Base-by-base conservation (phyloP, 2,888 invertebrate genomes). In the Hetaerina titia region DNA sequence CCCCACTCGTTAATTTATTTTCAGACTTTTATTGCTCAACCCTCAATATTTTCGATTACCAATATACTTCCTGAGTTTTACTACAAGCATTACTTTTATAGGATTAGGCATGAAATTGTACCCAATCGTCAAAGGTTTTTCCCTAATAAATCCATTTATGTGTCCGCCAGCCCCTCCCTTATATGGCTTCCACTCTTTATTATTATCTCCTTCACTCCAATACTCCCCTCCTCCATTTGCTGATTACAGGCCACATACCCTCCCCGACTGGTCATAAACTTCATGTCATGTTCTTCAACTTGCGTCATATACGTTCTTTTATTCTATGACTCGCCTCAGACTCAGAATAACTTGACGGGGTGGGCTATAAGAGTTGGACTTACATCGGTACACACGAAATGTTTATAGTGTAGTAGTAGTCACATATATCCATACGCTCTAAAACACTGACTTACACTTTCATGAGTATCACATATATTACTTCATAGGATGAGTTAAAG, bases 91-190 rank as follows among this genome's bases (percentile, higher is more conserved):
- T 81, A 81, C 81, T 81, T 81, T 81, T 81, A 81, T 31, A 25
- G 6, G 9, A 13, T 31, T 9, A 31, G 81, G 31, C 19, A 81
- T 22, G 81, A 22, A 31, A 31, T 81, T 25, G 81, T 31, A 81
- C 31, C 31, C 81, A 31, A 81, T 81, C 81, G 31, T 81, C 81
- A 81, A 81, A 81, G 31, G 5, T 9, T 81, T 81, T 81, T 81
- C 81, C 81, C 31, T 81, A 81, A 81, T 81, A 81, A 81, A 81
- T n/a, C 81, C 81, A 81, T 81, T 81, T 81, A 81, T 31, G 31
- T 81, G 25, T 81, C 22, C 81, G 31, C n/a, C 31, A 31, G 13
- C 31, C 31, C 81, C 81, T 69, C 19, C 69, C 19, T 22, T n/a
- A 22, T 7, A 22, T n/a, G 8, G 8, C 7, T n/a, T 22, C 25